Evolutionary conservation across 2,113 vertebrate species (phyloP), one percentile per base, ranked within the genome.

Genomic region (Nyctibius bracteatus): DNA sequence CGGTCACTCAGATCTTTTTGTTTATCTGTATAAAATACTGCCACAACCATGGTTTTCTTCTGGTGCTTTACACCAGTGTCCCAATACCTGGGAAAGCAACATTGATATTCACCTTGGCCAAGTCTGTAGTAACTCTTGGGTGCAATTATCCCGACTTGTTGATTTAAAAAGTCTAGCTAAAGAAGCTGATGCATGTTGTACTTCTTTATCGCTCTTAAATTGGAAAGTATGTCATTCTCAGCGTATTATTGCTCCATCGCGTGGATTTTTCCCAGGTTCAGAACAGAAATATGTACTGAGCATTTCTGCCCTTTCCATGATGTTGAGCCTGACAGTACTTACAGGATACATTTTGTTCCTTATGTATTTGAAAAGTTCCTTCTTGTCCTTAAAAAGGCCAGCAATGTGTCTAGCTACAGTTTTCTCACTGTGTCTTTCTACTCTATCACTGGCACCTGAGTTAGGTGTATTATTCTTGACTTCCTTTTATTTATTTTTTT

Each of bases 241-340:
- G 44, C 52, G 44, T 59, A 62, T 52, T 94, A 65, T 52, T 89
- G n/a, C 62, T 90, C 57, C 23, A 10, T 70, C 6, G 12, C 57
- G 57, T 85, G 54, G 75, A 74, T 95, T 90, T 92, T 81, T 84
- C 52, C 44, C 30, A 7, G 47, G 73, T 72, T 79, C 57, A 61
- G 57, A 75, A 62, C 73, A 93, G 91, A 94, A 95, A 80, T 52
- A 74, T 25, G 31, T 82, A 80, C 66, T 89, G 84, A 94, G 72
- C 39, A 39, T 55, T 95, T 71, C 37, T 91, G 55, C 65, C 46
- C 20, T 81, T 94, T 91, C 84, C 6, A 0, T 94, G 68, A 31
- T 81, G 41, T 62, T 86, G 82, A 5, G 20, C 47, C 80, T 90
- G 62, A 37, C 2, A 7, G 70, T 70, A 72, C 75, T 83, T 78